Percentiles rank a stretch among this genome's conserved stretches.
These are phyloP conservation scores for Bufo gargarizans DNA, from an alignment of 2,113 vertebrate species.

Conservation along the genomic window DNA sequence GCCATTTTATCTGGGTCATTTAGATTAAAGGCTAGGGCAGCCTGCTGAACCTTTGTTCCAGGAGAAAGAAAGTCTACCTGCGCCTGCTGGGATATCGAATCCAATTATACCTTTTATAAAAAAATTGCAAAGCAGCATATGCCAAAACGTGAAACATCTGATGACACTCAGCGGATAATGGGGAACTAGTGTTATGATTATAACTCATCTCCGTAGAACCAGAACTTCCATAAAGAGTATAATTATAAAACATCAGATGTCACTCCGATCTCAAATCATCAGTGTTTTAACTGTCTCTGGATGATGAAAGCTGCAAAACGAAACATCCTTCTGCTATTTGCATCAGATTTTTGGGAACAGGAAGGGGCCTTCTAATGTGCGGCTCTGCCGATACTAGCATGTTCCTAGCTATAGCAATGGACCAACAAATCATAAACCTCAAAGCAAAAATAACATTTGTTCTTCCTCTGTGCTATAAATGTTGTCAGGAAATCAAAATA, in stretches of 20 bases:
- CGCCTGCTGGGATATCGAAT: neutral
- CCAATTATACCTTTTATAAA: neutral
- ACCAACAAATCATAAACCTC: neutral
- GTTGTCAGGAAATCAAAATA: neutral
- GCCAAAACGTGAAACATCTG: neutral
- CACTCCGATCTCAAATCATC: neutral
- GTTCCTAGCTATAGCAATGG: neutral
- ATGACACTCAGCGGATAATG: neutral
- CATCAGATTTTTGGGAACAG: neutral
- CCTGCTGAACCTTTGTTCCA: neutral
- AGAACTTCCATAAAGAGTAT: neutral
- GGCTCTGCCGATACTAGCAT: neutral
- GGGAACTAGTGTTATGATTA: neutral
- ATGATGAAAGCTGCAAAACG: neutral
- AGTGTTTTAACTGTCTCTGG: neutral
- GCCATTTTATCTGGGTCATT: neutral
- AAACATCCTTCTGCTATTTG: neutral
- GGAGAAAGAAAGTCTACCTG: neutral
- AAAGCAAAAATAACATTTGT: neutral
- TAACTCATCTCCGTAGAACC: neutral
- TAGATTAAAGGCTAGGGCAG: neutral
- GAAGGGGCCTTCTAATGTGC: neutral
- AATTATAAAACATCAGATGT: neutral
- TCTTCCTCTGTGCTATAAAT: constrained; percentile 12
- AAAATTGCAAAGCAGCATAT: neutral